Evolutionary conservation across 1,140 invertebrate species (phyloP).

Genomic region (Eciton burchellii): DNA sequence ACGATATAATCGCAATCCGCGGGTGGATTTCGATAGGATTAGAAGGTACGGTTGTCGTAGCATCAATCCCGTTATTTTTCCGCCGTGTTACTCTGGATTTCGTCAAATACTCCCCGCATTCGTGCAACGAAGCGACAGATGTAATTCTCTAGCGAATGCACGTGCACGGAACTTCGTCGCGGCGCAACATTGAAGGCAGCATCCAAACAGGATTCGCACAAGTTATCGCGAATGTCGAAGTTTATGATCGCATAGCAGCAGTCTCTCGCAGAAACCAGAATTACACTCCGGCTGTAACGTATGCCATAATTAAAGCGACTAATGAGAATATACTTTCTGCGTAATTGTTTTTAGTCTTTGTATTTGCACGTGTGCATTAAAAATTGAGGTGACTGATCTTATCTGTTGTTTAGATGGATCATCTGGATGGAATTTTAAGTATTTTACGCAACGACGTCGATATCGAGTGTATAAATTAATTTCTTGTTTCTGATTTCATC

Average conservation of each 20-base stretch:
- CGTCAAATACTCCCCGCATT: not conserved
- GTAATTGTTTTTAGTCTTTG: no score
- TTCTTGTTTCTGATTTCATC: no score
- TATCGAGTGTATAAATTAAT: no score
- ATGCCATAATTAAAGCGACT: not conserved
- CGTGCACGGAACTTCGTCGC: not conserved
- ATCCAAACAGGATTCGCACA: not conserved
- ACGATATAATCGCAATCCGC: no score
- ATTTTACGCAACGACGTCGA: no score
- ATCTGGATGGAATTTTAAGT: no score
- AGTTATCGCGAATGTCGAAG: slow-evolving; percentile 3
- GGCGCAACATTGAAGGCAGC: not conserved
- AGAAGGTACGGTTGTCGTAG: no score
- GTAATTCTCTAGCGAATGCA: slow-evolving; percentile 1
- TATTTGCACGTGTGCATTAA: not conserved
- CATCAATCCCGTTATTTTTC: no score
- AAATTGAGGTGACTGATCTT: not conserved
- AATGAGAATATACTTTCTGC: not conserved
- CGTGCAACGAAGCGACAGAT: not conserved
- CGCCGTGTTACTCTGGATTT: no score
- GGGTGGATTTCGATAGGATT: no score
- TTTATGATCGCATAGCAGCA: not conserved
- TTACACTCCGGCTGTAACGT: not conserved
- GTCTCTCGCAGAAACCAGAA: not conserved
- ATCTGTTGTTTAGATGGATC: no score